Evolutionary conservation across 2,888 invertebrate species (phyloP), one percentile per base, ranked within the genome.

Genomic region (Watsonalla cultraria): DNA sequence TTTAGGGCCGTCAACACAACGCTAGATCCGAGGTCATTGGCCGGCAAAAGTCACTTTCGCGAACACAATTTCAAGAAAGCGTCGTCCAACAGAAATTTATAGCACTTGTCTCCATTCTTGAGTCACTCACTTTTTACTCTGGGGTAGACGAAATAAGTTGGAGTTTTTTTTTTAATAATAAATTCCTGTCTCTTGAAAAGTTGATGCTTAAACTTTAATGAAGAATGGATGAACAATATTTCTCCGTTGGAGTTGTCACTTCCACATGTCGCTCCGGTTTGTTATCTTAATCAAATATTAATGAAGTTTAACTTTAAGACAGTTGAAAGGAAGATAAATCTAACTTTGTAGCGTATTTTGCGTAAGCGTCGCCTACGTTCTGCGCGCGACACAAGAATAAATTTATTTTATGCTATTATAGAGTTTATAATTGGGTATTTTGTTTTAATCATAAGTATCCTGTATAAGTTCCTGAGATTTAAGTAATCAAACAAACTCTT

Each of bases 31-130:
- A 70, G 79, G 76, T 81, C 81, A 72, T 74, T 74, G 81, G 59
- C 78, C 80, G 70, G 67, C 71, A 70, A 70, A 76, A 83, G 82
- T 84, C 82, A 82, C 81, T 84, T 78, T 77, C 64, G 53, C 68
- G 62, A 70, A 72, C 74, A 71, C 75, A 74, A 78, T 78, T 77
- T 70, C 66, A 68, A 72, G 78, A 74, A 68, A 71, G 68, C 61
- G 61, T 58, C 60, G 54, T 64, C 65, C 61, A 56, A 45, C 14
- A 56, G 53, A 66, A 42, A 68, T 69, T 67, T 67, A 68, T 66
- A 54, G 63, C 60, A 59, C 60, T 63, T 61, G 59, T 61, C 64
- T 56, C 45, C 58, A 56, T 48, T 53, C 55, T 55, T 61, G 62
- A 71, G 61, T 70, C 72, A 66, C 62, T 70, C 68, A 65, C 64